These are phyloP conservation scores for Odiellus spinosus DNA, from an alignment of 2,888 invertebrate species.

Conservation along the genomic window DNA sequence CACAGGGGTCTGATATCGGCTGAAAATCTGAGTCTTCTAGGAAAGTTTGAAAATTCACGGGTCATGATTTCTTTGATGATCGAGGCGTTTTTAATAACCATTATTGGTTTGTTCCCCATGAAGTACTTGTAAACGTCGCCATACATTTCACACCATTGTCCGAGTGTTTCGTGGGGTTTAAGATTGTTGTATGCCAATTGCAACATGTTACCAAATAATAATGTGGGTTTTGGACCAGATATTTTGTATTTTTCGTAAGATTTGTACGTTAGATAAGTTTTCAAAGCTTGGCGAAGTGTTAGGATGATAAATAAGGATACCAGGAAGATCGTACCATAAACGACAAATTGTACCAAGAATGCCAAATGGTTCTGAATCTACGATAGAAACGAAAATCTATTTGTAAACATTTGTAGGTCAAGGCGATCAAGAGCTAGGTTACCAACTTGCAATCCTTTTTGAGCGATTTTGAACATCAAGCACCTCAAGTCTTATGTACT, in stretches of 20 bases:
- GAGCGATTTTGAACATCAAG: no score
- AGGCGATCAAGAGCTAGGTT: no score
- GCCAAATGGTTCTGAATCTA: no score
- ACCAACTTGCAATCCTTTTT: no score
- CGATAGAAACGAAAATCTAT: no score
- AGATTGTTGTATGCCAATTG: not conserved
- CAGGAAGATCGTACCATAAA: no score
- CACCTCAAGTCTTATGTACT: no score
- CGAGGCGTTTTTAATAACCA: conserved; percentile 7
- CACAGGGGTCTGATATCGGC: conserved; percentile 8
- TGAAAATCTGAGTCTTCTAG: conserved; percentile 21
- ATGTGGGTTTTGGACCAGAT: not conserved
- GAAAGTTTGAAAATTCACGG: conserved; percentile 24
- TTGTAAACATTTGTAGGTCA: no score
- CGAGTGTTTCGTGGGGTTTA: conserved; percentile 1
- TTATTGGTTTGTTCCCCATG: conserved; percentile 5
- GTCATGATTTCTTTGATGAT: conserved; percentile 23
- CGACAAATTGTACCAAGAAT: no score
- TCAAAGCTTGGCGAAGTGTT: not conserved
- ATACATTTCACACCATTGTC: conserved; percentile 10
- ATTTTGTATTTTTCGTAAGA: not conserved
- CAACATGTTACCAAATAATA: conserved; percentile 2
- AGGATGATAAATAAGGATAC: no score
- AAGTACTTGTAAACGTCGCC: conserved; percentile 12
- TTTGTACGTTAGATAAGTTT: not conserved